Base-by-base conservation (phyloP, 2,888 invertebrate species). In the Drosophila robusta region DNA sequence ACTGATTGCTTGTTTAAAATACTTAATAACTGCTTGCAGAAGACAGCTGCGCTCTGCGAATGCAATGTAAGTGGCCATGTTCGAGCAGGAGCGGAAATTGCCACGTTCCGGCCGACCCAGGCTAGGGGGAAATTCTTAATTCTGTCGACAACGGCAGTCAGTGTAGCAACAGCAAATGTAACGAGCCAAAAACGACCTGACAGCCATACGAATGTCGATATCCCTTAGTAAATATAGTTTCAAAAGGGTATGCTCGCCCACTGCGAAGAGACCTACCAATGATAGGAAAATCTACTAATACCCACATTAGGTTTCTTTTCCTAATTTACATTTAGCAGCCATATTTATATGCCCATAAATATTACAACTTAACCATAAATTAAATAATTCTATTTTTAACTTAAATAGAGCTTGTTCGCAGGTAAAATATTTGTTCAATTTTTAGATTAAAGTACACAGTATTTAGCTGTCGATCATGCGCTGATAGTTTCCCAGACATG, bases 51-150 rank as follows among this genome's bases (percentile, higher is more conserved):
- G 11, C 57, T 32, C 41, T 63, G 45, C 51, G 57, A 14, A 45
- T 60, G 54, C 41, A 66, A 58, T 68, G 46, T 55, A 67, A 71
- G 67, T 73, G 62, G 42, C 51, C 60, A 18, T 65, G 14, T 58
- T 32, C 50, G 41, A 63, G 55, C 46, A 38, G 38, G 47, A 46
- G 49, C 81, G 83, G 88, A 84, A 87, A 84, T 84, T 84, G 82
- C 57, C 70, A 76, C 76, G 62, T 87, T 83, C 84, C 65, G 81
- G 81, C 78, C 56, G 61, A 29, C 58, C 34, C 34, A 29, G 57
- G 18, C 58, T 50, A 41, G 62, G 45, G 47, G 55, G 58, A 65
- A 71, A 56, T 65, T 61, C 54, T 76, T 74, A 32, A 70, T 72
- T 72, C 78, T 61, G 66, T 56, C 64, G 58, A 55, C 60, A 50